A percentile compares a stretch with the other conserved stretches of the same genome.
phyloP scores from a whole-genome alignment of 2,888 invertebrate species.

The Tenthredo livida region DNA sequence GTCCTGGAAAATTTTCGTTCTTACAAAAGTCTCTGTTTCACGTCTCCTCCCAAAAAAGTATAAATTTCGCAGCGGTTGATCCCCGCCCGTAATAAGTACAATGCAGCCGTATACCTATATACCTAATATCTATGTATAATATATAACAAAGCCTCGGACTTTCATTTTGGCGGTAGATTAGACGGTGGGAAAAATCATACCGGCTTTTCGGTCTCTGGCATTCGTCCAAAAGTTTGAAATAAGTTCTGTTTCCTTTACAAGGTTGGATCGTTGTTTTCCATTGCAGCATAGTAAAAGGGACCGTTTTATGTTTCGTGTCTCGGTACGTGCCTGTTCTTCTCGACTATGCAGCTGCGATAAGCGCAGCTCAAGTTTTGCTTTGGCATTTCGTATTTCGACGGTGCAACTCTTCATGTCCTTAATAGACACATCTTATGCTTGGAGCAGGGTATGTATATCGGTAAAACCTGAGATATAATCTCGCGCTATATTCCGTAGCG shows the following conservation, averaged over 20 bases:
- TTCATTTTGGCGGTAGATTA: conserved; percentile 42
- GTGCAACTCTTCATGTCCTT: background rate
- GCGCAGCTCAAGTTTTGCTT: background rate
- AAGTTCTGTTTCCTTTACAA: conserved; percentile 4
- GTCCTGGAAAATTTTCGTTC: background rate
- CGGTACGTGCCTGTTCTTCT: background rate
- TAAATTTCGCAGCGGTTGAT: background rate
- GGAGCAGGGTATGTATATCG: background rate
- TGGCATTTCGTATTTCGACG: background rate
- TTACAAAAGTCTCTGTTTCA: background rate
- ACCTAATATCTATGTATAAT: no score
- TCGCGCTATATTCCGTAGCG: background rate
- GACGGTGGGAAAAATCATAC: background rate
- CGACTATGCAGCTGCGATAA: background rate
- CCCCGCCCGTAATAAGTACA: background rate
- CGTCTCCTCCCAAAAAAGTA: background rate
- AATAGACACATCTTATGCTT: background rate
- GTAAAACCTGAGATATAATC: background rate
- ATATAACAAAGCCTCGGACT: conserved; percentile 10
- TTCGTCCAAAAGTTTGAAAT: conserved; percentile 28
- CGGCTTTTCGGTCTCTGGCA: conserved; percentile 15
- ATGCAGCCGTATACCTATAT: background rate
- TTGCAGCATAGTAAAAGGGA: background rate
- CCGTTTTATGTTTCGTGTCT: background rate
- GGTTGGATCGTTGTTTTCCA: conserved; percentile 22